Conservation (phyloP, 1,140 invertebrate species). For the Trichomalopsis sarcophagae region DNA sequence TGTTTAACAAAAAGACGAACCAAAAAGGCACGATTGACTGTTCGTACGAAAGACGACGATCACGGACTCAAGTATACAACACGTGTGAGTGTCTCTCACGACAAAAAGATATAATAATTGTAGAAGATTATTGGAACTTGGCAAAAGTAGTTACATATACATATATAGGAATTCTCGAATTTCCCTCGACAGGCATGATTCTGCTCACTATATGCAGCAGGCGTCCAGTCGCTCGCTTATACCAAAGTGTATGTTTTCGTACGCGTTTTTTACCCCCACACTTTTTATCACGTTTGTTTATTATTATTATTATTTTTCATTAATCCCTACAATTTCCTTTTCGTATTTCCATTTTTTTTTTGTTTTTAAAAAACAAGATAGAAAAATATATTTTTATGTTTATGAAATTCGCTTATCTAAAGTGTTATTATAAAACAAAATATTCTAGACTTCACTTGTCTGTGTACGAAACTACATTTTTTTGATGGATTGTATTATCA, state of each 20-base stretch:
- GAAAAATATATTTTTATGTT: conserved; percentile 41
- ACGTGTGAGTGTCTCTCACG: neutral
- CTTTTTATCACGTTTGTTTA: neutral
- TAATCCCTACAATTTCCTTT: neutral
- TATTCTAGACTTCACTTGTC: neutral
- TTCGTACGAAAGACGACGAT: conserved; percentile 28
- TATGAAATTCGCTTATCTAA: conserved; percentile 28
- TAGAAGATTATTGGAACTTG: conserved; percentile 24
- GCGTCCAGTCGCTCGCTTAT: conserved; percentile 21
- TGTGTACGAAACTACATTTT: neutral
- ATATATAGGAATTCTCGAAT: conserved; percentile 11
- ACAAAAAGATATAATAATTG: neutral
- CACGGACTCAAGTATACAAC: conserved; percentile 14
- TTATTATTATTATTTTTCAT: neutral
- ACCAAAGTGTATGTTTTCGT: conserved; percentile 1
- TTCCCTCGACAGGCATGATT: neutral
- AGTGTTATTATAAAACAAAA: conserved; percentile 36
- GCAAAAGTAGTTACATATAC: conserved; percentile 10
- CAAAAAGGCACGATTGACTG: conserved; percentile 27
- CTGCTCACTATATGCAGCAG: neutral
- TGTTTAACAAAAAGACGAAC: conserved; percentile 22
- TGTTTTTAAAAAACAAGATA: conserved; percentile 41
- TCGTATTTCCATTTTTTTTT: neutral
- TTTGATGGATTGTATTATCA: neutral
- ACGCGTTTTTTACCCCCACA: neutral